These are phyloP conservation scores for Salticus scenicus DNA, from an alignment of 2,888 invertebrate species.

Conservation along the genomic window DNA sequence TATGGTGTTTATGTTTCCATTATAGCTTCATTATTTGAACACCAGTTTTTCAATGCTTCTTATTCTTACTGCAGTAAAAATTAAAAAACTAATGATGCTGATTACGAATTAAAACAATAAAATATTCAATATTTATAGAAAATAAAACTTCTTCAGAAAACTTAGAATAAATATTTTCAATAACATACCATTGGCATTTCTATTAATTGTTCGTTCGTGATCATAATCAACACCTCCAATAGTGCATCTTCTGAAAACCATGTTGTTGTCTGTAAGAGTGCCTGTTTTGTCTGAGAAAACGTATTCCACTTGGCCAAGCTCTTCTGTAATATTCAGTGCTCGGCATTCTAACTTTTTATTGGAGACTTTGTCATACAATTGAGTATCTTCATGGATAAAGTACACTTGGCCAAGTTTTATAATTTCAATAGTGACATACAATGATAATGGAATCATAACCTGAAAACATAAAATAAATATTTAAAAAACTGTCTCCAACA, in stretches of 20 bases:
- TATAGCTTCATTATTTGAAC: too few relatives aligned
- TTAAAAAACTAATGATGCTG: too few relatives aligned
- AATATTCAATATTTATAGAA: too few relatives aligned
- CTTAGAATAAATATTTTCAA: too few relatives aligned
- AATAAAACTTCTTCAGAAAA: too few relatives aligned
- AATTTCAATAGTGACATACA: slow-evolving; percentile 97
- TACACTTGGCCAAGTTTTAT: slow-evolving; percentile 96
- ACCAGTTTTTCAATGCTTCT: too few relatives aligned
- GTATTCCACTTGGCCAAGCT: slow-evolving; percentile 95
- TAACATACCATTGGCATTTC: neutral
- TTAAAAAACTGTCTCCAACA: too few relatives aligned
- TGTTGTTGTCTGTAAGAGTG: slow-evolving; percentile 96
- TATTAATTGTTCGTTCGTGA: slow-evolving; percentile 81
- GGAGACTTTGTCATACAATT: slow-evolving; percentile 88
- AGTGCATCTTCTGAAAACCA: slow-evolving; percentile 94
- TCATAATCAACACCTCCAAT: slow-evolving; percentile 92
- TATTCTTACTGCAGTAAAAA: too few relatives aligned
- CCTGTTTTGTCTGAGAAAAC: slow-evolving; percentile 99
- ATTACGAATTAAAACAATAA: too few relatives aligned
- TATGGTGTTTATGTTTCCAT: too few relatives aligned
- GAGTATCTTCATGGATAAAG: slow-evolving; percentile 92
- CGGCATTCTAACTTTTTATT: slow-evolving; percentile 91
- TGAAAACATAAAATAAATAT: too few relatives aligned
- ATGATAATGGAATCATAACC: slow-evolving; percentile 96
- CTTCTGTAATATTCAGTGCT: slow-evolving; percentile 97